Percentiles rank a stretch among this genome's conserved stretches.
Evolutionary conservation across 2,797 vertebrate species (phyloP).

Genomic region (Loriculus beryllinus): DNA sequence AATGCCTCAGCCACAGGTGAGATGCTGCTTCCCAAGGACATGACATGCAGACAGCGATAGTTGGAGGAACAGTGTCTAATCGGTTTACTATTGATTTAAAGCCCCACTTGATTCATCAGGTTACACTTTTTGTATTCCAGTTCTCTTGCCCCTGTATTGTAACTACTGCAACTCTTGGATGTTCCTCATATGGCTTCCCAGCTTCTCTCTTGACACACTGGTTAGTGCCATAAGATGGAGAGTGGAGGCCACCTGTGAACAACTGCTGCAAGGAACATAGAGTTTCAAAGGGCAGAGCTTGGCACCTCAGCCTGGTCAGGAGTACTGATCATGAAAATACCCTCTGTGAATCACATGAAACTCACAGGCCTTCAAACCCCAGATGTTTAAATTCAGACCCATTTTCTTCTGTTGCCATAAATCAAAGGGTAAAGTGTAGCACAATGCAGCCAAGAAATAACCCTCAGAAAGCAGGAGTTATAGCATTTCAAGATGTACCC

Average conservation of each 20-base stretch:
- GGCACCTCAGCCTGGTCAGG: not conserved
- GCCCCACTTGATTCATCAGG: not conserved
- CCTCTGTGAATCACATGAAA: not conserved
- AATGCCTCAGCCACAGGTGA: not conserved
- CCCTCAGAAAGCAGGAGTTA: not conserved
- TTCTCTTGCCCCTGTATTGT: not conserved
- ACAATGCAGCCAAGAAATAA: not conserved
- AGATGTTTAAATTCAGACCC: not conserved
- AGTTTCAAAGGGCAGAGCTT: not conserved
- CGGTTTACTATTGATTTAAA: not conserved
- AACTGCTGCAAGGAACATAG: not conserved
- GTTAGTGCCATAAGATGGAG: not conserved
- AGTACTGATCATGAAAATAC: not conserved
- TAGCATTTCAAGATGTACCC: not conserved
- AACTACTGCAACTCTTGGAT: not conserved
- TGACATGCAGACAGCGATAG: rapidly evolving
- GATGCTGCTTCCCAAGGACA: not conserved
- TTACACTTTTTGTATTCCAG: not conserved
- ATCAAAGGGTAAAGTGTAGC: not conserved
- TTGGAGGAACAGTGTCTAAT: not conserved
- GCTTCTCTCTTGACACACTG: rapidly evolving
- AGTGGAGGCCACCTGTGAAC: not conserved
- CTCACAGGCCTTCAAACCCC: not conserved
- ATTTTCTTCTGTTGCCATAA: not conserved
- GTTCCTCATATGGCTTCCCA: not conserved